Base-by-base conservation (phyloP, 2,797 vertebrate species). In the Darevskia mixta region DNA sequence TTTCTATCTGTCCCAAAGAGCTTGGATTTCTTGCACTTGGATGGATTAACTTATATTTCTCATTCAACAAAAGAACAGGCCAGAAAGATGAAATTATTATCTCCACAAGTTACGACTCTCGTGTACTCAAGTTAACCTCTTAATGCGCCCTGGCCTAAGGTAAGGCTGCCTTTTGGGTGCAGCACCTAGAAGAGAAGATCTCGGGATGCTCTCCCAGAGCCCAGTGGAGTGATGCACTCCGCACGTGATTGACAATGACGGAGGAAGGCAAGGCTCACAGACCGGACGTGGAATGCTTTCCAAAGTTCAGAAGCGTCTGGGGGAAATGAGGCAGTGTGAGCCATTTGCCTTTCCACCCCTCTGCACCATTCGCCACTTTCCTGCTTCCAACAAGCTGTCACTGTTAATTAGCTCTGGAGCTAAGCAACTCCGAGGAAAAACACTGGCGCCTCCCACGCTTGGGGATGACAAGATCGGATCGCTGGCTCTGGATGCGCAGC, bases 351-450 rank as follows among this genome's bases (percentile, higher is more conserved):
- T 79, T 82, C 80, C 38, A 66, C 66, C 73, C 17, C 49, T 23
- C 49, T 43, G 64, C 25, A 73, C 85, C 32, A 15, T 49, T 83
- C 27, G 3, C n/a, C 43, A 66, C 69, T 75, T 79, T n/a, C 69
- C 7, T 29, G 61, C 17, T 81, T n/a, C 86, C 71, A 81, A 75
- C 71, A 45, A 78, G 10, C 82, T 85, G 89, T 82, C 89, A 85
- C 72, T 45, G 72, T 43, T 71, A 77, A 87, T 90, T 85, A 82
- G 69, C 82, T 87, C 66, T 85, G 82, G 82, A 61, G 43, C 83
- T 77, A 61, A 69, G 69, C 71, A 45, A 85, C 35, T 81, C 86
- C 25, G n/a, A 90, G 71, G 17, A 78, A 86, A 55, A 87, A 49
- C 43, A 41, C 27, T 41, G 23, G 88, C 29, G 25, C 35, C 43